These are phyloP conservation scores for Muntiacus muntjak DNA, from an alignment of 2,113 vertebrate genomes.

Conservation along the genomic window DNA sequence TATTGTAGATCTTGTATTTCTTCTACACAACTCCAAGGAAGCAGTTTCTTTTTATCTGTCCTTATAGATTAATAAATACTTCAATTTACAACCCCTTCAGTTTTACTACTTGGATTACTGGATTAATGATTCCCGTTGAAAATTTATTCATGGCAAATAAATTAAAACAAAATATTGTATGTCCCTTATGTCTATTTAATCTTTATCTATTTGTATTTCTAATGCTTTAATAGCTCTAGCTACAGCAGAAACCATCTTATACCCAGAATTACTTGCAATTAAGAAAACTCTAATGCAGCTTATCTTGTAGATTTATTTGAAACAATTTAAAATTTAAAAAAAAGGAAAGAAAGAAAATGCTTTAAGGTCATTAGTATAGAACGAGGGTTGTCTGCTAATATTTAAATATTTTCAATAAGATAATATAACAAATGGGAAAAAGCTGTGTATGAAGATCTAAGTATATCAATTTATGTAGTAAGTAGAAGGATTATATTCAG, in stretches of 20 bases:
- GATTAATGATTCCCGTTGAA: constrained; percentile 6
- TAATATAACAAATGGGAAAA: background rate
- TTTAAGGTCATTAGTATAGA: background rate
- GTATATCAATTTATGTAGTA: background rate
- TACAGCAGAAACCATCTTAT: background rate
- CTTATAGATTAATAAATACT: constrained; percentile 28
- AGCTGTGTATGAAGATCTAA: background rate
- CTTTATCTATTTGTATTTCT: constrained; percentile 4
- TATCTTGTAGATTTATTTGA: background rate
- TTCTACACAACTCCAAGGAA: background rate
- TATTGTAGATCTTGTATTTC: background rate
- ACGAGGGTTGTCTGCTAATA: background rate
- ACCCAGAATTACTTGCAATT: background rate
- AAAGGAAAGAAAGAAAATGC: background rate
- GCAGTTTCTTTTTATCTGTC: background rate
- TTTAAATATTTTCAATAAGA: background rate
- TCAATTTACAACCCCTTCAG: background rate
- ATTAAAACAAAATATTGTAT: background rate
- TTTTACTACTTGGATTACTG: background rate
- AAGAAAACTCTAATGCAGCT: background rate
- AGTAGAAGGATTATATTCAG: background rate
- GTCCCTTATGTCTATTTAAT: background rate
- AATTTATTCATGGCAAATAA: background rate
- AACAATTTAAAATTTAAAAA: background rate
- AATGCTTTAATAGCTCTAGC: background rate